These are phyloP conservation scores for Aphelinus atriplicis DNA, from an alignment of 1,140 invertebrate genomes.

Conservation along the genomic window DNA sequence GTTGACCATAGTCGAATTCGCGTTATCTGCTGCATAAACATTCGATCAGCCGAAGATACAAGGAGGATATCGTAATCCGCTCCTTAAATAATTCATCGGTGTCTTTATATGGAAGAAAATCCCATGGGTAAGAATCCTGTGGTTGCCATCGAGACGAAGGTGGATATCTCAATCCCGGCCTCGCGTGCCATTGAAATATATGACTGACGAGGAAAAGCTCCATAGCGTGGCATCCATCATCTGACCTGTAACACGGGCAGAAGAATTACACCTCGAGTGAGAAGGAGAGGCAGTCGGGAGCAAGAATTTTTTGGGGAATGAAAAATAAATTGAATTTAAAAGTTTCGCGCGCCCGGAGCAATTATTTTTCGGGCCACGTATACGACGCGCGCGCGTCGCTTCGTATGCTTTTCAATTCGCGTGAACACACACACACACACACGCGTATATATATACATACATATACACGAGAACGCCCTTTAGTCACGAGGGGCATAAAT, in stretches of 20 bases:
- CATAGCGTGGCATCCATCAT: background rate
- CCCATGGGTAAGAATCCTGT: background rate
- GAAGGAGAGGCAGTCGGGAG: background rate
- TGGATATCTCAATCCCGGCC: conserved; percentile 22
- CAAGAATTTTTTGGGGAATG: conserved; percentile 7
- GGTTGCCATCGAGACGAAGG: conserved; percentile 10
- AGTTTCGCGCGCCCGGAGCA: conserved; percentile 5
- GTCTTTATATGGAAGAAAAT: conserved; percentile 4
- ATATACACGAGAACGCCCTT: background rate
- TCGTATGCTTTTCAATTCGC: conserved; percentile 33
- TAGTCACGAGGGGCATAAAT: conserved; percentile 30
- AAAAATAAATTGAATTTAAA: conserved; percentile 40
- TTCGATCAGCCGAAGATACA: conserved; percentile 12
- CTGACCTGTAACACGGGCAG: conserved; percentile 15
- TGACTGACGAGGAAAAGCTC: conserved; percentile 12
- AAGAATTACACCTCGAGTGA: background rate
- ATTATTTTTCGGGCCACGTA: conserved; percentile 21
- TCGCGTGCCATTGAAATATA: background rate
- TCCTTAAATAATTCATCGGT: conserved; percentile 29
- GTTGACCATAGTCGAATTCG: conserved; percentile 3
- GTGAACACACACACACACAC: too few species aligned
- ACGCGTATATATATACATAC: too few species aligned
- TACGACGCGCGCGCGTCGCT: background rate
- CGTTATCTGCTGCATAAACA: conserved; percentile 3
- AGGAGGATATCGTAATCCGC: conserved; percentile 9